Conservation (phyloP, 1,140 invertebrate genomes). For the Hesperophylax magnus region DNA sequence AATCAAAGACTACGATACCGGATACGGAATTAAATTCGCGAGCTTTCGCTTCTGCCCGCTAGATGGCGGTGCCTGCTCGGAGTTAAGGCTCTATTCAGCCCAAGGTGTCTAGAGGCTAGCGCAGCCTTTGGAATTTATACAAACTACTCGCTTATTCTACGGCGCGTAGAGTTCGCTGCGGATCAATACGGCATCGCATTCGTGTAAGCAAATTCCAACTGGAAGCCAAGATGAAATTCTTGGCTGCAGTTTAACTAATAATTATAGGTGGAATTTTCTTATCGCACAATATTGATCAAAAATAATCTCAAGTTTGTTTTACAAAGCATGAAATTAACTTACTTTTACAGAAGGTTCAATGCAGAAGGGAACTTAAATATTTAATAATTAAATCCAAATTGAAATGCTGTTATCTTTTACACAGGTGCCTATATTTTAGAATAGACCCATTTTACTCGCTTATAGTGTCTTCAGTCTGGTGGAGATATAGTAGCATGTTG, state of each 20-base stretch:
- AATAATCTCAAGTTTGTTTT: too few relatives aligned
- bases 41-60: not conserved
- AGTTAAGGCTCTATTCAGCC: not conserved
- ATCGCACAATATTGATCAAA: too few relatives aligned
- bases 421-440: too few relatives aligned
- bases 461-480: too few relatives aligned
- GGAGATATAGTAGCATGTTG: too few relatives aligned
- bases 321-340: too few relatives aligned
- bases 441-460: too few relatives aligned
- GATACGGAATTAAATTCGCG: not conserved
- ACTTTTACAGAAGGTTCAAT: too few relatives aligned
- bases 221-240: not conserved
- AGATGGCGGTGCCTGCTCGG: conserved; percentile 20
- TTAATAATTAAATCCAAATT: too few relatives aligned
- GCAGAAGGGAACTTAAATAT: too few relatives aligned
- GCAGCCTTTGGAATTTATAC: not conserved
- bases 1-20: not conserved
- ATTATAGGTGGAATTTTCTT: not conserved
- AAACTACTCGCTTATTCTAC: not conserved
- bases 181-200: conserved; percentile 16
- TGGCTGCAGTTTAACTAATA: not conserved
- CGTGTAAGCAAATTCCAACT: not conserved
- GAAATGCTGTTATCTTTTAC: too few relatives aligned
- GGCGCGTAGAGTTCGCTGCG: not conserved
- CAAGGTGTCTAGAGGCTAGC: not conserved